These are phyloP conservation scores for Callorhinus ursinus DNA, from an alignment of 2,113 vertebrate genomes.

Conservation along the genomic window DNA sequence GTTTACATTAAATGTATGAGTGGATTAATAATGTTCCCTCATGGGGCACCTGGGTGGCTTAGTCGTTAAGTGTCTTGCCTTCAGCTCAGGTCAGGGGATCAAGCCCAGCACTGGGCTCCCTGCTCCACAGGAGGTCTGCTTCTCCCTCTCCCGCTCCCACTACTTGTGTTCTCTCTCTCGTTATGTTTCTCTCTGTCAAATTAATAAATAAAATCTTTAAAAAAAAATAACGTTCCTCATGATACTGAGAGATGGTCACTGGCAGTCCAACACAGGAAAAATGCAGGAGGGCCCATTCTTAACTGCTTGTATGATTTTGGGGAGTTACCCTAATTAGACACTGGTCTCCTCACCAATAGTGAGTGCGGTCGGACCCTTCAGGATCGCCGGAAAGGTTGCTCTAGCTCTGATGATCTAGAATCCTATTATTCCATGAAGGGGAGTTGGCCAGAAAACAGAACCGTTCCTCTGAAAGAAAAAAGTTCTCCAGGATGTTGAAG, in stretches of 20 bases:
- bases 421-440: neutral
- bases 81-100: no score
- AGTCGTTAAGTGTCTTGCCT: no score
- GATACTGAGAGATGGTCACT: neutral
- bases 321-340: neutral
- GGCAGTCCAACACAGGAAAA: neutral
- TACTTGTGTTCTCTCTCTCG: no score
- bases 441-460: neutral
- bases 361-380: accelerated
- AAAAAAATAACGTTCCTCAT: neutral
- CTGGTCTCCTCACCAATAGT: neutral
- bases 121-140: no score
- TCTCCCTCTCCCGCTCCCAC: no score
- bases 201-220: no score
- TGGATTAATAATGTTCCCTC: neutral
- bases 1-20: neutral
- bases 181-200: no score
- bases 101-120: no score
- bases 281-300: neutral
- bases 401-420: neutral
- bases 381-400: neutral
- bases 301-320: neutral
- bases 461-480: neutral
- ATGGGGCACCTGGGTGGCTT: no score
- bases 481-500: neutral